These are phyloP conservation scores for Galagoides demidoff DNA, from an alignment of 2,797 vertebrate genomes.

Conservation along the genomic window DNA sequence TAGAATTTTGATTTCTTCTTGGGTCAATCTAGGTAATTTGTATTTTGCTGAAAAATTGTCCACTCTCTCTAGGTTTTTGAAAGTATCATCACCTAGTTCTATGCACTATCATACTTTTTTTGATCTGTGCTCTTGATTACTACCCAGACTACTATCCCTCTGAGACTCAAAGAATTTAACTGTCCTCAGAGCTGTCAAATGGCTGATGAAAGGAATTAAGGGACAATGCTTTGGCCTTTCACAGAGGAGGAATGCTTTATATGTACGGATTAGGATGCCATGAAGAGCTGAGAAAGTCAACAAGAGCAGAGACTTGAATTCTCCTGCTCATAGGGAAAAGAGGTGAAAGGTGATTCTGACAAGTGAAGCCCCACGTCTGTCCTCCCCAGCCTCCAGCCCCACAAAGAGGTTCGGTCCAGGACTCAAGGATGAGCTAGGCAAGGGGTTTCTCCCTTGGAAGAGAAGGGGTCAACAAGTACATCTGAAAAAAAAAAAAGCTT, in stretches of 20 bases:
- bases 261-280: background rate
- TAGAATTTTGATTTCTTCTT: slow-evolving; percentile 29
- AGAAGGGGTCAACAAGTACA: background rate
- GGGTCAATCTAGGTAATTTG: slow-evolving; percentile 2
- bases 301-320: background rate
- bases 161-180: background rate
- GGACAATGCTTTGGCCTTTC: background rate
- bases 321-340: background rate
- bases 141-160: background rate
- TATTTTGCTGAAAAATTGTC: slow-evolving; percentile 21
- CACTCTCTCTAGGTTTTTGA: background rate
- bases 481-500: background rate
- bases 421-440: background rate
- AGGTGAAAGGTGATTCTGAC: background rate
- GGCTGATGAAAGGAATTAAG: background rate
- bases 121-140: background rate
- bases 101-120: background rate
- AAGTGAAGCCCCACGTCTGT: background rate
- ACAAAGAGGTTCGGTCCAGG: background rate
- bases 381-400: background rate
- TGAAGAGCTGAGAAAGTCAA: background rate
- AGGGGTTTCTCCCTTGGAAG: accelerated
- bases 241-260: background rate
- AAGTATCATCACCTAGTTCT: background rate
- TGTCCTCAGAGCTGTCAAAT: background rate